A percentile compares a stretch with the other conserved stretches of the same genome.
phyloP scores from a whole-genome alignment of 2,888 invertebrate species.

The Blastobasis lacticolella region DNA sequence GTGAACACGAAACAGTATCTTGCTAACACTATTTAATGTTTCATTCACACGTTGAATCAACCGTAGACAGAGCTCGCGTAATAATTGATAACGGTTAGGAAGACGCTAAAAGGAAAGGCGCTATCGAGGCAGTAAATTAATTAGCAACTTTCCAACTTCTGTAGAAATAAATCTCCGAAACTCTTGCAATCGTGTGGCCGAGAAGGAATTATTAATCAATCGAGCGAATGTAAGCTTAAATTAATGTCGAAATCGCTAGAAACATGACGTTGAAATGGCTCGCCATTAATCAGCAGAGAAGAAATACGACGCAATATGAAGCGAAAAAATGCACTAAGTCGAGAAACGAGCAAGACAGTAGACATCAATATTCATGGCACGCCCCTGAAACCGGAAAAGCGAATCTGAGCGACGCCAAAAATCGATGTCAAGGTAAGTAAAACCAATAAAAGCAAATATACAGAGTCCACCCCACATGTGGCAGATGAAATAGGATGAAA shows the following conservation, averaged over 20 bases:
- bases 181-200: constrained; percentile 6
- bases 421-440: not conserved
- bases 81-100: constrained; percentile 9
- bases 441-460: not conserved
- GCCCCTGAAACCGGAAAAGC: not conserved
- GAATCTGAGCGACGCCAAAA: too few species aligned
- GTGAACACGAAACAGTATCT: too few species aligned
- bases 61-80: constrained; percentile 13
- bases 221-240: constrained; percentile 24
- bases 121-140: constrained; percentile 7
- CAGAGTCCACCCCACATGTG: constrained; percentile 4
- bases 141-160: constrained; percentile 14
- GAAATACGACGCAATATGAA: constrained; percentile 25
- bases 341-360: constrained; percentile 34
- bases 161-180: not conserved
- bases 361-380: constrained; percentile 35
- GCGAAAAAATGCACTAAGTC: constrained; percentile 40
- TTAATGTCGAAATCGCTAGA: constrained; percentile 28
- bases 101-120: constrained; percentile 14
- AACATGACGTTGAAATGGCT: constrained; percentile 33
- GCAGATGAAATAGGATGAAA: constrained; percentile 35
- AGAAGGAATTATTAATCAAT: constrained; percentile 22
- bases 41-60: too few species aligned
- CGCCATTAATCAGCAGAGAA: constrained; percentile 49
- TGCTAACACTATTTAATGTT: too few species aligned